These are phyloP conservation scores for Antechinus stuartii DNA, from an alignment of 2,113 vertebrate genomes.

Conservation along the genomic window DNA sequence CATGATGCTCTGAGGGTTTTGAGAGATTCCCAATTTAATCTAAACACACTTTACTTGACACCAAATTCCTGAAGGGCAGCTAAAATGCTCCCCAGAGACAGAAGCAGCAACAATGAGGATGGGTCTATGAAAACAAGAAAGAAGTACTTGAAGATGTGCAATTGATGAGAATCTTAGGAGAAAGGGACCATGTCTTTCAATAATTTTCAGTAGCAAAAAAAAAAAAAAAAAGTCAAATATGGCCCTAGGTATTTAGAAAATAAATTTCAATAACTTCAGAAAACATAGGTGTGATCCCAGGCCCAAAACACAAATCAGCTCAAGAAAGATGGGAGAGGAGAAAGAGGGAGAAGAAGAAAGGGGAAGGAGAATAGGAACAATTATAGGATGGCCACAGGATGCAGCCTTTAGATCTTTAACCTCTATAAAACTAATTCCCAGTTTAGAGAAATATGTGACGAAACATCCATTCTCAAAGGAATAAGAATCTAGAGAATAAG, in stretches of 20 bases:
- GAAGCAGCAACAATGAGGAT: background rate
- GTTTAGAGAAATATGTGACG: background rate
- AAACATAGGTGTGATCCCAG: background rate
- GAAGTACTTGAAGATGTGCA: background rate
- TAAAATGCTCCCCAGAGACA: constrained; percentile 33
- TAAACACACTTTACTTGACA: constrained; percentile 23
- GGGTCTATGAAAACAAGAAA: background rate
- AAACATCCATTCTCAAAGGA: background rate
- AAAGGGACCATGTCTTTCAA: background rate
- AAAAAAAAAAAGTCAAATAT: background rate
- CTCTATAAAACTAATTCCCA: background rate
- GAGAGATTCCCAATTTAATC: background rate
- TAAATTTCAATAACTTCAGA: background rate
- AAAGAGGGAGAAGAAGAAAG: background rate
- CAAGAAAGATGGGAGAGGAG: background rate
- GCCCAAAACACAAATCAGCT: background rate
- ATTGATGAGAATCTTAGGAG: background rate
- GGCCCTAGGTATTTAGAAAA: background rate
- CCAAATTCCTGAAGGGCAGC: constrained; percentile 12
- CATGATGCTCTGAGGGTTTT: background rate
- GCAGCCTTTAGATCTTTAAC: background rate
- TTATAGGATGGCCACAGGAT: background rate
- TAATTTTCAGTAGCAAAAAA: background rate
- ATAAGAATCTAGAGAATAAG: background rate
- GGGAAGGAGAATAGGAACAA: background rate